These are phyloP conservation scores for Nephotettix cincticeps DNA, from an alignment of 1,140 invertebrate species.

Conservation along the genomic window DNA sequence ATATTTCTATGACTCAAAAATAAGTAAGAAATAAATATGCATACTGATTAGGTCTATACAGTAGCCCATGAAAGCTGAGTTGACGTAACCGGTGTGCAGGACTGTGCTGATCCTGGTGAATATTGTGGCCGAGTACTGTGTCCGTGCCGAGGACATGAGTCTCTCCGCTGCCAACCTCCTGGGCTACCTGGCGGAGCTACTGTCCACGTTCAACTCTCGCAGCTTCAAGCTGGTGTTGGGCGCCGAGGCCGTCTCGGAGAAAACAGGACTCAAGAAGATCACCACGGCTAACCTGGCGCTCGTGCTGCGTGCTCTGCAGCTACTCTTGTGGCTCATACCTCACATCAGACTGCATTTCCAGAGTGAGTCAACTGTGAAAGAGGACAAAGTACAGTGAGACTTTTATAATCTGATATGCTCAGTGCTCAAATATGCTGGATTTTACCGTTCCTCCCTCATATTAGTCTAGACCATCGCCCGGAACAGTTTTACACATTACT, in stretches of 20 bases:
- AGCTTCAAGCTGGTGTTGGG: slow-evolving; percentile 93
- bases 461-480: too few species aligned
- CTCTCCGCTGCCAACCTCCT: slow-evolving; percentile 36
- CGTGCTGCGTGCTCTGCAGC: slow-evolving; percentile 82
- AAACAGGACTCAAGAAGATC: slow-evolving; percentile 95
- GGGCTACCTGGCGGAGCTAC: slow-evolving; percentile 80
- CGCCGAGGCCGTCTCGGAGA: slow-evolving; percentile 85
- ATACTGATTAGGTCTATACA: too few species aligned
- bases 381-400: too few species aligned
- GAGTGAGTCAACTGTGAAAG: too few species aligned
- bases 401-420: too few species aligned
- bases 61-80: too few species aligned
- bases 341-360: slow-evolving; percentile 67
- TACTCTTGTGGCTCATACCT: slow-evolving; percentile 75
- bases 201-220: slow-evolving; percentile 88
- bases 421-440: too few species aligned
- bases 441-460: too few species aligned
- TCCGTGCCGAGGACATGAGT: slow-evolving; percentile 58
- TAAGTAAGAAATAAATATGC: too few species aligned
- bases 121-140: slow-evolving; percentile 64
- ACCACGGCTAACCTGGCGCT: slow-evolving; percentile 92
- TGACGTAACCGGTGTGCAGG: too few species aligned
- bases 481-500: too few species aligned
- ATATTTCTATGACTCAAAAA: too few species aligned
- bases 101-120: slow-evolving; percentile 60